Evolutionary conservation across 1,140 invertebrate species (phyloP).

Genomic region (Megathymus violae): DNA sequence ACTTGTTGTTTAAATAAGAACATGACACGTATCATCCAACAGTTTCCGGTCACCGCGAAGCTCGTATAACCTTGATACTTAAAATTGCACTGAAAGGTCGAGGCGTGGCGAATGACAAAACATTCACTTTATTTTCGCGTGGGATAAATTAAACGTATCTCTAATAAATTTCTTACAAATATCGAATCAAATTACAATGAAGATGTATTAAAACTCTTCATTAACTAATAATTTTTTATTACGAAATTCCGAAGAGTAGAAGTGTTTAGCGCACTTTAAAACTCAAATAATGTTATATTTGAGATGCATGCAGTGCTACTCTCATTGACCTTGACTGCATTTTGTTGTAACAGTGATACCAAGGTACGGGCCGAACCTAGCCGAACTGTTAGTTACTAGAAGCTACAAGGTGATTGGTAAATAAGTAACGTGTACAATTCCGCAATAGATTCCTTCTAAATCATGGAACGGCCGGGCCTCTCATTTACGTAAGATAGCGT

Average conservation of each 20-base stretch:
- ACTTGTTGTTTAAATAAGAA: slow-evolving; percentile 3
- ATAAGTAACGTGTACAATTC: slow-evolving; percentile 19
- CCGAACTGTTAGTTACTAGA: slow-evolving; percentile 2
- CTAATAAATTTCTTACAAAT: too few species aligned
- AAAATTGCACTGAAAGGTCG: slow-evolving; percentile 22
- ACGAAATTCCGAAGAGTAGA: too few species aligned
- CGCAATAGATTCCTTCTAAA: slow-evolving; percentile 34
- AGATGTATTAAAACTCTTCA: too few species aligned
- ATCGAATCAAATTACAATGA: too few species aligned
- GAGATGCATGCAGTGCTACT: neutral
- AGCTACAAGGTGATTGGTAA: slow-evolving; percentile 14
- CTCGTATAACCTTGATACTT: slow-evolving; percentile 19
- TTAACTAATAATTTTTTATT: too few species aligned
- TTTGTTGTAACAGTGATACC: slow-evolving; percentile 25
- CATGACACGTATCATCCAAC: slow-evolving; percentile 9
- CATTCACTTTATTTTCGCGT: slow-evolving; percentile 30
- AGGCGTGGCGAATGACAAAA: slow-evolving; percentile 24
- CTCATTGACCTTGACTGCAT: slow-evolving; percentile 11
- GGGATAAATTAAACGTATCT: slow-evolving; percentile 20
- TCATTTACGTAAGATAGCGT: slow-evolving; percentile 24
- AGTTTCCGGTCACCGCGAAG: slow-evolving; percentile 15
- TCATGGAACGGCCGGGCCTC: slow-evolving; percentile 17
- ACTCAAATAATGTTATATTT: too few species aligned
- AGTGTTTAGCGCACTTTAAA: too few species aligned
- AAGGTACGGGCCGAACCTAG: slow-evolving; percentile 5